Base-by-base conservation (phyloP, 1,140 invertebrate species). In the Meteorus sp. region DNA sequence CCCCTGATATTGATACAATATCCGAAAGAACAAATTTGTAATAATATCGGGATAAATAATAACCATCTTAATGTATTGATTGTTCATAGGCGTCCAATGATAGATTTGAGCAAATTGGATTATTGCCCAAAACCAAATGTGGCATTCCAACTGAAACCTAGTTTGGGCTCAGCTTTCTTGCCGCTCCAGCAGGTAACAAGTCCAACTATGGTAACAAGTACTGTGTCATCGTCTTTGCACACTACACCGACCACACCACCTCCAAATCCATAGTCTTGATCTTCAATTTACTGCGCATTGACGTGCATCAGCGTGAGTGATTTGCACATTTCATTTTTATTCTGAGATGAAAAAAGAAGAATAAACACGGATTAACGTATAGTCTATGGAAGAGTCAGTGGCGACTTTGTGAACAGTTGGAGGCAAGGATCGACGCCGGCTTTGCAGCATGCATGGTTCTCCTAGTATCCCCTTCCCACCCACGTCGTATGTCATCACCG, bases 151-250 rank as follows among this genome's bases (percentile, higher is more conserved):
- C 81, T 93, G 69, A 88, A 88, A 68, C 89, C 89, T 53, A 92
- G 90, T 71, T 83, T 87, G 60, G 88, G 89, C 60, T 92, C 90
- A 37, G 91, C 91, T 60, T 93, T 93, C 80, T 85, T 90, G 76
- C 88, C 89, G 62, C 81, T 91, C 59, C 85, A 88, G 72, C 86
- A 88, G 59, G 77, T 79, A 61, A 69, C 78, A n/a, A 43, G 23
- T 62, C 67, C 75, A 35, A 70, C 74, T 58, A 66, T 75, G 63
- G 63, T 71, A 59, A 61, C 66, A 39, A 55, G 53, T 33, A 72
- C 58, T 66, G 67, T 66, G 61, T 74, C 75, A 61, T 64, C 75
- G 35, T 74, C 76, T 50, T 73, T 72, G 58, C 76, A 77, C 61
- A 72, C 73, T 56, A 78, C 75, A 64, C 73, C 81, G 58, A 72